Percentiles rank a stretch among this genome's conserved stretches.
These are phyloP conservation scores for Halictus rubicundus DNA, from an alignment of 1,140 invertebrate species.

Conservation along the genomic window DNA sequence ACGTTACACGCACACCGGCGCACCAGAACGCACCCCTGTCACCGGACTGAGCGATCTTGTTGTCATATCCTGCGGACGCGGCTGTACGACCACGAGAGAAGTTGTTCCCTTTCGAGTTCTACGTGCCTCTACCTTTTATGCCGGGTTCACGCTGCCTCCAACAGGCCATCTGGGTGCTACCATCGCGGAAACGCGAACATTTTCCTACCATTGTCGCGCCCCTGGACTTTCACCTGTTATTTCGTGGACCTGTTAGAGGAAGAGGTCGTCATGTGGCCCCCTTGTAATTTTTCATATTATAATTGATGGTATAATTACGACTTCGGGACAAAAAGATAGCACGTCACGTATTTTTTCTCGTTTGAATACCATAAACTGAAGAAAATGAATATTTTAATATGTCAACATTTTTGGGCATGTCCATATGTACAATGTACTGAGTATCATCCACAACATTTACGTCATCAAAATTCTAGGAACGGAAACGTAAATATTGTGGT, in stretches of 20 bases:
- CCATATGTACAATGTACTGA: no score
- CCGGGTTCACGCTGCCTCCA: slow-evolving; percentile 42
- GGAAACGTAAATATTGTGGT: no score
- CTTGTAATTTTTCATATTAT: no score
- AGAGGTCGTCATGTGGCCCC: no score
- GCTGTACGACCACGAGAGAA: slow-evolving; percentile 32
- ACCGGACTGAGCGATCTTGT: slow-evolving; percentile 76
- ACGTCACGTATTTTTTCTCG: no score
- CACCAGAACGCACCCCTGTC: slow-evolving; percentile 69
- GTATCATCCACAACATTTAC: no score
- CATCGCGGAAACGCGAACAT: neutral
- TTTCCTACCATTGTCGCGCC: neutral
- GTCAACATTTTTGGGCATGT: no score
- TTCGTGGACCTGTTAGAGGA: neutral
- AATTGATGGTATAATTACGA: no score
- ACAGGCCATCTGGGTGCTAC: neutral
- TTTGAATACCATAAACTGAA: no score
- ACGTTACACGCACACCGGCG: slow-evolving; percentile 35
- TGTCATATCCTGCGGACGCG: slow-evolving; percentile 71
- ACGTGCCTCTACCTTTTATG: slow-evolving; percentile 48
- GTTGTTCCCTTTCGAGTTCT: slow-evolving; percentile 24
- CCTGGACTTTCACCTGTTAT: neutral
- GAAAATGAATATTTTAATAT: no score
- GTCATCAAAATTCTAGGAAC: no score
- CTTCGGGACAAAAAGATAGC: no score